Evolutionary conservation across 2,113 vertebrate genomes (phyloP), one percentile per base, ranked within the genome.

Genomic region (Phaethornis superciliosus): DNA sequence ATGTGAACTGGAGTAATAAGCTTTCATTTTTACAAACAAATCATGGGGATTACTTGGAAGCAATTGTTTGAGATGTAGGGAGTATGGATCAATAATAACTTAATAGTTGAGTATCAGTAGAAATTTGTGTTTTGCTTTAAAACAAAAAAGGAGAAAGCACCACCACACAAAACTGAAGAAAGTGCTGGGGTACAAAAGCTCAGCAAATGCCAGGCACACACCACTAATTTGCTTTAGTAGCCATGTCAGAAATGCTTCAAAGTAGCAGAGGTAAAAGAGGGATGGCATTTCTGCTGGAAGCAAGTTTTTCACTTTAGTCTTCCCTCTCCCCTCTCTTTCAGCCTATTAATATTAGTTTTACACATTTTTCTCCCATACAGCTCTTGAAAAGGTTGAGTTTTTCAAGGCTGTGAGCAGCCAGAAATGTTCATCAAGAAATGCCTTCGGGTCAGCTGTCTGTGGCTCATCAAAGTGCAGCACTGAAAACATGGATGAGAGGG

Each of bases 391-490:
- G 79, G 75, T 94, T 91, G 81, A 88, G 91, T 89, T 95, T 92
- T 94, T 90, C 85, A 95, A 95, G 80, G 85, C 88, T 94, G 88
- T 91, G 64, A 94, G 60, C 69, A 93, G 91, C 81, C 69, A 95
- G 90, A 95, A 95, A 93, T 75, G 90, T 84, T 88, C 90, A 95
- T 95, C 89, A 95, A 95, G 72, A 93, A 95, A 95, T 88, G 88
- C 91, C 95, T 95, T 75, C 82, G 58, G 79, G 91, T 95, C 93
- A 91, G 69, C 76, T 64, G 40, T 68, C 68, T 91, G 76, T 70
- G 93, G 75, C 79, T 94, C 78, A 94, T 81, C 85, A 58, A 83
- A 91, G 62, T 5, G 12, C 6, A 91, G 49, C 63, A 85, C 49
- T 68, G 88, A 90, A 95, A 91, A 94, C 42, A 85, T 10, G 60